Base-by-base conservation (phyloP, 2,888 invertebrate genomes). In the Meloe dianella region DNA sequence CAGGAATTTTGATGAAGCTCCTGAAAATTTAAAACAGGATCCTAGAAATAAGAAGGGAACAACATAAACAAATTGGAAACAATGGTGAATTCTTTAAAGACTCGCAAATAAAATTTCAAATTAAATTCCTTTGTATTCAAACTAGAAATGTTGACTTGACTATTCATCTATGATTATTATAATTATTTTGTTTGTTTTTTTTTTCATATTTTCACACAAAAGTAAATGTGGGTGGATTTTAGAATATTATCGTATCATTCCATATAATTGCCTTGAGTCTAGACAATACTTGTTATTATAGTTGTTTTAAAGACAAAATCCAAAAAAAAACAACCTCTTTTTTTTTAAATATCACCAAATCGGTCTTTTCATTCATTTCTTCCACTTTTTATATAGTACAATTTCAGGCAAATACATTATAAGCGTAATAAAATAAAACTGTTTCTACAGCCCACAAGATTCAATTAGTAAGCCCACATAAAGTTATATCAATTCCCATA, bases 381-480 rank as follows among this genome's bases (percentile, higher is more conserved):
- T 60, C 57, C 63, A 58, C 57, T 61, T 60, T 64, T n/a, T n/a
- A n/a, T n/a, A n/a, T 58, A 35, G 1, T 35, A 59, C 38, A 22
- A 30, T 7, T 58, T 58, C 9, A 22, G 20, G 8, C 7, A 57
- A 22, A 17, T 27, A 32, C 29, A 57, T 57, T 61, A 63, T 65
- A 63, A 63, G 61, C 35, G 22, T 9, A 41, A 61, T 63, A 61
- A 38, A 61, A 58, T 51, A 57, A 66, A 66, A 65, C 71, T 68
- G 68, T 68, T 68, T 51, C 61, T 65, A 59, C 71, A 41, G 62
- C 71, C 71, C 68, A 71, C 71, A 56, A 27, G 63, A 57, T 64
- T 58, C 68, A 67, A 68, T 68, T 63, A 56, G 66, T 57, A 61
- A 61, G 62, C 71, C 71, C 71, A 71, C 71, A 68, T 68, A 47